Percentiles rank a stretch among this genome's conserved stretches.
These are phyloP conservation scores for Drosophila persimilis DNA, from an alignment of 1,140 invertebrate genomes.

Conservation along the genomic window DNA sequence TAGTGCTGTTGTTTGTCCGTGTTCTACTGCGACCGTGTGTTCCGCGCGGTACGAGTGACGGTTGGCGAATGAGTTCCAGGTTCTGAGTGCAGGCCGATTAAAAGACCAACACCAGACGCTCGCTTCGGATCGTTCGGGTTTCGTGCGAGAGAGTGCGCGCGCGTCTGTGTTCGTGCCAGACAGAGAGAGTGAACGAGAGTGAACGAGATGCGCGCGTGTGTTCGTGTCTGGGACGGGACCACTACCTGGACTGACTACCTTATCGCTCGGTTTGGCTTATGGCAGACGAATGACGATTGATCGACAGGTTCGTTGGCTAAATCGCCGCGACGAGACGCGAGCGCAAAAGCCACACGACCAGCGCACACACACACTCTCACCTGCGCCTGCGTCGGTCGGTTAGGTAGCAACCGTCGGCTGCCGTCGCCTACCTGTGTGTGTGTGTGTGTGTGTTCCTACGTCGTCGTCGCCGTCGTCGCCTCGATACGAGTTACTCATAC, in stretches of 20 bases:
- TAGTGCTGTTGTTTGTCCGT: conserved; percentile 9
- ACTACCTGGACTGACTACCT: conserved; percentile 49
- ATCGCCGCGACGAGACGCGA: conserved; percentile 71
- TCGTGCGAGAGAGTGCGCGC: conserved; percentile 15
- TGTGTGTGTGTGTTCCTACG: conserved; percentile 34
- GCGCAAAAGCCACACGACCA: conserved; percentile 78
- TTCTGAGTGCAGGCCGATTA: conserved; percentile 74
- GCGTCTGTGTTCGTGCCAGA: not conserved
- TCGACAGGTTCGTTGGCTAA: conserved; percentile 82
- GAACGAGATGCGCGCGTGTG: not conserved
- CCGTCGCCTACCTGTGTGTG: conserved; percentile 13
- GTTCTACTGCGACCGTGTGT: conserved; percentile 40
- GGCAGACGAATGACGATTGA: conserved; percentile 82
- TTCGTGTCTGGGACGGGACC: conserved; percentile 22
- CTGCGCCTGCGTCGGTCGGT: not conserved
- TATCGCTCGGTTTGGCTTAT: conserved; percentile 69
- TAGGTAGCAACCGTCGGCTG: conserved; percentile 1
- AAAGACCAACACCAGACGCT: conserved; percentile 60
- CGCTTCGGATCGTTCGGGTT: conserved; percentile 33
- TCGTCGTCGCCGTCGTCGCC: conserved; percentile 30
- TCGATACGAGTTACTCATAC: conserved; percentile 62
- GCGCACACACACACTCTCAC: conserved; percentile 25
- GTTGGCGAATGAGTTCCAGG: conserved; percentile 66
- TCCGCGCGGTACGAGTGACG: conserved; percentile 73
- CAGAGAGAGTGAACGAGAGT: too few relatives aligned